Evolutionary conservation across 2,888 invertebrate species (phyloP).

Genomic region (Cordilura impudica): DNA sequence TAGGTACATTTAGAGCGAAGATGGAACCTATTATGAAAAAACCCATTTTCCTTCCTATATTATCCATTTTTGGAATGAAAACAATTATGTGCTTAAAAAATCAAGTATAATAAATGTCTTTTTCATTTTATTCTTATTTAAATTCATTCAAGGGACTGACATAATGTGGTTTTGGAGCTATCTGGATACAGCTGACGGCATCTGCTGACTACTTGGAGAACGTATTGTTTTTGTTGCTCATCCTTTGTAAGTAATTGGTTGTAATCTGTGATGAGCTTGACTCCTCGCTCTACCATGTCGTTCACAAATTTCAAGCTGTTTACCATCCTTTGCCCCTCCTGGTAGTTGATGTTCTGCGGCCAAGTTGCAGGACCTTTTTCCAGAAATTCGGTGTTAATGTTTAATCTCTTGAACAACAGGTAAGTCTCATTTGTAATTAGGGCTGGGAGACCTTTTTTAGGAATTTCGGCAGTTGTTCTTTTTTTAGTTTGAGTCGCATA

Average conservation of each 20-base stretch:
- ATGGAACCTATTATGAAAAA: too few species aligned
- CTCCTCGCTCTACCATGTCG: slow-evolving; percentile 43
- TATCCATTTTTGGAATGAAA: slow-evolving; percentile 25
- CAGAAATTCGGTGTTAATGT: slow-evolving; percentile 44
- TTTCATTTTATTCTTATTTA: slow-evolving; percentile 22
- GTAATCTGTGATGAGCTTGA: too few species aligned
- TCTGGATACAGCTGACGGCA: too few species aligned
- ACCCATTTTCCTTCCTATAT: slow-evolving; percentile 16
- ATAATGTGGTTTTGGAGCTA: too few species aligned
- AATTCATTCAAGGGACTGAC: too few species aligned
- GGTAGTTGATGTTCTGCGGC: slow-evolving; percentile 38
- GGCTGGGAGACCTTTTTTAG: slow-evolving; percentile 32
- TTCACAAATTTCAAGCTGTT: slow-evolving; percentile 49
- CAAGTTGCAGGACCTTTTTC: slow-evolving; percentile 41
- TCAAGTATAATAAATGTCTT: slow-evolving; percentile 19
- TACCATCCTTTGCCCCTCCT: slow-evolving; percentile 30
- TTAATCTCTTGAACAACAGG: slow-evolving; percentile 32
- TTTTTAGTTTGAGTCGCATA: slow-evolving; percentile 20
- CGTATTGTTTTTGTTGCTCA: too few species aligned
- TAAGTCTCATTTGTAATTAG: slow-evolving; percentile 40
- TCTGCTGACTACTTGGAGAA: slow-evolving; percentile 46
- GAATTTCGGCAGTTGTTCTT: too few species aligned
- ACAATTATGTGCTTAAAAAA: too few species aligned
- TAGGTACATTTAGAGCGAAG: too few species aligned
- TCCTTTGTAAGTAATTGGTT: too few species aligned